Evolutionary conservation across 2,888 invertebrate genomes (phyloP).

Genomic region (Venustoraphidia nigricollis): DNA sequence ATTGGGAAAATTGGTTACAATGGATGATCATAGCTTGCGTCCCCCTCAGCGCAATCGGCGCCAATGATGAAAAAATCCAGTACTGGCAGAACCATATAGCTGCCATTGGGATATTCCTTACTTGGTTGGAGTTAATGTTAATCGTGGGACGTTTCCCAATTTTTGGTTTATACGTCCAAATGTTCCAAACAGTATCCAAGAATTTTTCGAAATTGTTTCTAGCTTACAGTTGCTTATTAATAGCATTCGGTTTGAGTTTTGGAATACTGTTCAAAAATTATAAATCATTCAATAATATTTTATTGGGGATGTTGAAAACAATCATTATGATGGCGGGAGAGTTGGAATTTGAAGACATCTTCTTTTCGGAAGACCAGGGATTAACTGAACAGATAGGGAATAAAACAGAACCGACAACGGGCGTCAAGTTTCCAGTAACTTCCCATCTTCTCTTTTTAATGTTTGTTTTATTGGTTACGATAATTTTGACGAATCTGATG

Average conservation of each 20-base stretch:
- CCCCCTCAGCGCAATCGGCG: slow-evolving; percentile 44
- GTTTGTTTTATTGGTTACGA: slow-evolving; percentile 65
- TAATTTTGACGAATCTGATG: slow-evolving; percentile 68
- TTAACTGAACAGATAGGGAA: slow-evolving; percentile 9
- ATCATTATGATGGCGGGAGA: slow-evolving; percentile 85
- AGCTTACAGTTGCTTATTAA: slow-evolving; percentile 64
- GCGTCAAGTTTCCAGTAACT: slow-evolving; percentile 50
- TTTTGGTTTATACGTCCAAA: slow-evolving; percentile 74
- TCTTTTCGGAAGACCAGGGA: slow-evolving; percentile 37
- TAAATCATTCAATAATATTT: slow-evolving; percentile 48
- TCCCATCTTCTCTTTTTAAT: slow-evolving; percentile 60
- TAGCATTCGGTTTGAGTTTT: slow-evolving; percentile 68
- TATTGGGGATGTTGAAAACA: slow-evolving; percentile 53
- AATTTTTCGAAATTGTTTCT: slow-evolving; percentile 70
- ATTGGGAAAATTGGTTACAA: slow-evolving; percentile 78
- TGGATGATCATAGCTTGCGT: slow-evolving; percentile 61
- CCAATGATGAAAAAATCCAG: slow-evolving; percentile 20
- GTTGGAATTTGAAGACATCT: slow-evolving; percentile 71
- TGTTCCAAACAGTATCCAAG: slow-evolving; percentile 72
- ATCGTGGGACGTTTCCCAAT: slow-evolving; percentile 73
- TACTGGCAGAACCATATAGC: slow-evolving; percentile 70
- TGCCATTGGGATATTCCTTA: slow-evolving; percentile 63
- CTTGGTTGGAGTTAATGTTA: slow-evolving; percentile 77
- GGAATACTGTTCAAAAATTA: slow-evolving; percentile 69
- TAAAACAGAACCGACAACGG: slow-evolving; percentile 3